Percentiles rank a stretch among this genome's conserved stretches.
Conservation (phyloP, 2,888 invertebrate species). For the Ennomos fuscantarius region DNA sequence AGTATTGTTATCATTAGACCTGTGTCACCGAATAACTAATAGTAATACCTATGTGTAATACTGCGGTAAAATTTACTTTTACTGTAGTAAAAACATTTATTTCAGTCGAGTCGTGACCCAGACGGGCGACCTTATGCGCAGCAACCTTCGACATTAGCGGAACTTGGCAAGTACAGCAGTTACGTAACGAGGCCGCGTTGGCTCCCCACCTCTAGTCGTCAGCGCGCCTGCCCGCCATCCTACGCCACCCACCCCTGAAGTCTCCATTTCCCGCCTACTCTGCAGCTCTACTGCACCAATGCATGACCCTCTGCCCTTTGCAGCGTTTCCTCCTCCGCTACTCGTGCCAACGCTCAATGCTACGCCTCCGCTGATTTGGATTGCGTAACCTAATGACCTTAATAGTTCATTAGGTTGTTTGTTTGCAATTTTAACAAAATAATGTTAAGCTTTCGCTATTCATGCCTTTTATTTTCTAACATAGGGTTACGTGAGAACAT, state of each 20-base stretch:
- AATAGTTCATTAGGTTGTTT: slow-evolving; percentile 22
- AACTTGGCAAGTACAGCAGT: slow-evolving; percentile 57
- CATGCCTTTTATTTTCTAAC: no score
- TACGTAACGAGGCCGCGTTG: slow-evolving; percentile 53
- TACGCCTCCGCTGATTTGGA: slow-evolving; percentile 26
- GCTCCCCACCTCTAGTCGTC: slow-evolving; percentile 43
- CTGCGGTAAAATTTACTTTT: slow-evolving; percentile 15
- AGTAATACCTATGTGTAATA: slow-evolving; percentile 8
- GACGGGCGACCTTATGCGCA: slow-evolving; percentile 70
- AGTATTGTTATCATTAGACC: no score
- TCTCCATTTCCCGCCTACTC: slow-evolving; percentile 47
- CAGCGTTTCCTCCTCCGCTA: slow-evolving; percentile 42
- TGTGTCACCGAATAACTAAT: no score
- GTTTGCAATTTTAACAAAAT: slow-evolving; percentile 15
- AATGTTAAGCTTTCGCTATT: slow-evolving; percentile 5
- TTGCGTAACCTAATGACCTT: slow-evolving; percentile 36
- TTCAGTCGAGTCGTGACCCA: slow-evolving; percentile 58
- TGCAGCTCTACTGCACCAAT: slow-evolving; percentile 67
- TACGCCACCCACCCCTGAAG: slow-evolving; percentile 49
- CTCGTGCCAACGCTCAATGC: slow-evolving; percentile 30
- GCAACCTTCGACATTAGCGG: slow-evolving; percentile 75
- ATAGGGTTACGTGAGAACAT: no score
- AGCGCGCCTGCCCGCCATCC: slow-evolving; percentile 49
- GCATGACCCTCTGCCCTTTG: slow-evolving; percentile 69
- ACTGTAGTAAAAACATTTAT: slow-evolving; percentile 40